Conservation (phyloP, 2,797 vertebrate species). For the Chiropotes sagulatus region DNA sequence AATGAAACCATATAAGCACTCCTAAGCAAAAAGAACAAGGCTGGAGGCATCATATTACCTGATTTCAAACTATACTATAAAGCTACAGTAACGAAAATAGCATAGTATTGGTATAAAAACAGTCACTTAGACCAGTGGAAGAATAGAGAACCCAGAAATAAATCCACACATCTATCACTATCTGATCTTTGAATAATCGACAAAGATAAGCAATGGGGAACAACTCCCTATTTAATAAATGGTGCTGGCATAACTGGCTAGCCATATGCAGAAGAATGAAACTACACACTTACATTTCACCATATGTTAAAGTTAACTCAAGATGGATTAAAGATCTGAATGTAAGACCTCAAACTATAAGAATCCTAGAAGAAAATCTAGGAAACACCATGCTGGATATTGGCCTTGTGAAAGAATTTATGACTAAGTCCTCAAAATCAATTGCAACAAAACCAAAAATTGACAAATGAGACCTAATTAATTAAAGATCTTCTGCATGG, state of each 20-base stretch:
- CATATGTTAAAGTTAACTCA: not conserved
- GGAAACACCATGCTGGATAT: not conserved
- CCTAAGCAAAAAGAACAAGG: not conserved
- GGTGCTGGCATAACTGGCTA: not conserved
- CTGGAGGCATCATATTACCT: not conserved
- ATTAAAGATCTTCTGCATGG: not conserved
- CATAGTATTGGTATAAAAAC: not conserved
- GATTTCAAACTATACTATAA: not conserved
- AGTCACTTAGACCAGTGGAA: not conserved
- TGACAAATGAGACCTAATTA: not conserved
- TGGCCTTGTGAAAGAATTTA: not conserved
- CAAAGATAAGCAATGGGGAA: not conserved
- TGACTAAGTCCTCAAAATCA: not conserved
- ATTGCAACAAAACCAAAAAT: not conserved
- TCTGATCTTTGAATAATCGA: not conserved
- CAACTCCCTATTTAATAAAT: not conserved
- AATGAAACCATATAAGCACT: not conserved
- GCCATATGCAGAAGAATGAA: not conserved
- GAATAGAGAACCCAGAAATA: not conserved
- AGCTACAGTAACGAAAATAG: too few relatives aligned
- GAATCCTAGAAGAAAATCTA: not conserved
- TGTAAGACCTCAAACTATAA: not conserved
- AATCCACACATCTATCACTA: not conserved
- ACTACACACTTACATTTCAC: not conserved
- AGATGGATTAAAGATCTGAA: not conserved